Evolutionary conservation across 2,797 vertebrate species (phyloP).

Genomic region (Dromococcyx pavoninus): DNA sequence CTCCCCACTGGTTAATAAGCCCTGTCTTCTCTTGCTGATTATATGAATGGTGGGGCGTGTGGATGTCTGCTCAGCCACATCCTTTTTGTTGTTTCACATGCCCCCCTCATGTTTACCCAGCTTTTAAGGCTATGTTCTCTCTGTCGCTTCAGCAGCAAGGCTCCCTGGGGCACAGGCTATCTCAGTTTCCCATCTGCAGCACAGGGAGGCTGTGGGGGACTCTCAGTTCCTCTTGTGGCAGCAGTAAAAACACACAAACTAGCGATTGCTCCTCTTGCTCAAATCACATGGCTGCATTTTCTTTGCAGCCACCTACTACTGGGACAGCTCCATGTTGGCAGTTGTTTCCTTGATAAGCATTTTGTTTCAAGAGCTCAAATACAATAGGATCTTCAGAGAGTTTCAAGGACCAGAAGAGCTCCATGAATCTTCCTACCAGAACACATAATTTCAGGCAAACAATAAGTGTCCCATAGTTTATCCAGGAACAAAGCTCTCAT

Average conservation of each 20-base stretch:
- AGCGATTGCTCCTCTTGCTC: conserved; percentile 11
- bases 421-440: conserved; percentile 14
- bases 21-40: background rate
- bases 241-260: conserved; percentile 52
- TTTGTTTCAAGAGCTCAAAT: conserved; percentile 24
- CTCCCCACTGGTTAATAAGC: background rate
- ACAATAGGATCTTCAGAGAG: conserved; percentile 36
- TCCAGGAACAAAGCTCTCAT: conserved; percentile 41
- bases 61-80: background rate
- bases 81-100: conserved; percentile 14
- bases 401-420: conserved; percentile 13
- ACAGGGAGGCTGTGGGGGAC: background rate
- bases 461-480: background rate
- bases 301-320: conserved; percentile 18
- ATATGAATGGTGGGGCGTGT: background rate
- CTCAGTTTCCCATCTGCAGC: conserved; percentile 30
- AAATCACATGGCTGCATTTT: background rate
- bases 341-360: conserved; percentile 47
- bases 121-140: conserved; percentile 54
- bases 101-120: conserved; percentile 34
- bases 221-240: conserved; percentile 22
- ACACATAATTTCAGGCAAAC: conserved; percentile 18
- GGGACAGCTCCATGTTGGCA: background rate
- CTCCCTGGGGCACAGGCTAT: conserved; percentile 37
- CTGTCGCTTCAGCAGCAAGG: background rate